Evolutionary conservation across 64 coral and sea anemone species (phyloP), one percentile per base, ranked within the genome.

Genomic region (Trachythela sp.): DNA sequence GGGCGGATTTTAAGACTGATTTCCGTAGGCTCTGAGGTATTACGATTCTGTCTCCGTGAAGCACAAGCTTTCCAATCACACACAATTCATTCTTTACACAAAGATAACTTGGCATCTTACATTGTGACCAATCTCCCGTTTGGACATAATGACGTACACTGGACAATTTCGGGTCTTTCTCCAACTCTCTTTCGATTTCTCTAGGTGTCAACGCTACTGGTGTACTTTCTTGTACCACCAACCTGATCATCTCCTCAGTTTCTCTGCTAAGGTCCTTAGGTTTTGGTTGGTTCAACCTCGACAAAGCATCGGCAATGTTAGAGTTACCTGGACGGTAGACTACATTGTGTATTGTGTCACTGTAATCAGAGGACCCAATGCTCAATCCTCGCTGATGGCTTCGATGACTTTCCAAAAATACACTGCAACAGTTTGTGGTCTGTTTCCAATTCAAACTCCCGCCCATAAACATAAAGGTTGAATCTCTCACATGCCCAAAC

Each of bases 41-140:
- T 3, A 59, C 54, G 15, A 59, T 59, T n/a, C 54, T 59, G 54
- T 59, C 54, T 59, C 54, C 54, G 24, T 14, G 54, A 20, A 59
- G 54, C 48, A 86, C 84, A 29, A 88, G 59, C 38, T 88, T 88
- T 14, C 87, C 54, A 18, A 89, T 54, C 0, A 20, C 18, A 85
- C 91, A 92, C 86, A 92, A 71, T 92, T 92, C 86, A 84, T 92
- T 77, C 91, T 92, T 92, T 40, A 87, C 70, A 92, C 85, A 51
- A 1, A 83, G 1, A 32, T 92, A 92, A 48, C 39, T 31, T 40
- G 90, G 60, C 83, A 92, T 85, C 76, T 88, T 92, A 88, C 86
- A 92, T 39, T 92, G 33, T 0, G 40, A 91, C 89, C 83, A 91
- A 40, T 71, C 83, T 14, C 89, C 84, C n/a, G 9, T 36, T 1